Evolutionary conservation across 2,888 invertebrate species (phyloP), one percentile per base, ranked within the genome.

Genomic region (Phaonia tiefii): DNA sequence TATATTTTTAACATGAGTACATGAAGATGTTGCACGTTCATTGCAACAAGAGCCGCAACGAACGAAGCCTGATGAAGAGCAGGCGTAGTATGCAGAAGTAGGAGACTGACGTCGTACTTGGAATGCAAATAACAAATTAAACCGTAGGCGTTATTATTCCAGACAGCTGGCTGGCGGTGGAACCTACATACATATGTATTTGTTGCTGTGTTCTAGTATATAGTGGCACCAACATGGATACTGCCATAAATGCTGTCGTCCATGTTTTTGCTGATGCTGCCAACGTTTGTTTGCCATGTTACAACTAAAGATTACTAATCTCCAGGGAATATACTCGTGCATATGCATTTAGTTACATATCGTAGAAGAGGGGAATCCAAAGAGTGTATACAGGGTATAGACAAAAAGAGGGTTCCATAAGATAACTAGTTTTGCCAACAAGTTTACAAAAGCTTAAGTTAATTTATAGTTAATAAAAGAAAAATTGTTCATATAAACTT

Each of bases 381-480:
- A 58, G 37, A 58, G 26, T 1, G 20, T 39, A 20, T 37, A 60
- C 31, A 8, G 17, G 15, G 17, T 15, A 58, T 25, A 58, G 17
- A 49, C n/a, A 15, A 7, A 49, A 49, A 2, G 49, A 49, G 7
- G 17, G 17, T 31, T 31, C 31, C 4, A 49, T 1, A 39, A 8
- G 37, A 37, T 37, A 60, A 60, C 60, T 60, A 37, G 37, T 31
- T 58, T 44, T 58, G 37, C 58, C 26, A 58, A 58, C 26, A 26
- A 31, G 26, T 31, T 58, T 31, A 31, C 58, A 58, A 31, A 31
- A n/a, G 58, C 31, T 58, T 58, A 58, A 58, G 58, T 58, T 58
- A 58, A 58, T 58, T 58, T 58, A 58, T 31, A 58, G 58, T 58
- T 31, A 58, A 58, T 58, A 58, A 58, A 58, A 60, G 20, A 37